A percentile compares a stretch with the other conserved stretches of the same genome.
phyloP scores from a whole-genome alignment of 1,140 invertebrate genomes.

The Sesamia nonagrioides region DNA sequence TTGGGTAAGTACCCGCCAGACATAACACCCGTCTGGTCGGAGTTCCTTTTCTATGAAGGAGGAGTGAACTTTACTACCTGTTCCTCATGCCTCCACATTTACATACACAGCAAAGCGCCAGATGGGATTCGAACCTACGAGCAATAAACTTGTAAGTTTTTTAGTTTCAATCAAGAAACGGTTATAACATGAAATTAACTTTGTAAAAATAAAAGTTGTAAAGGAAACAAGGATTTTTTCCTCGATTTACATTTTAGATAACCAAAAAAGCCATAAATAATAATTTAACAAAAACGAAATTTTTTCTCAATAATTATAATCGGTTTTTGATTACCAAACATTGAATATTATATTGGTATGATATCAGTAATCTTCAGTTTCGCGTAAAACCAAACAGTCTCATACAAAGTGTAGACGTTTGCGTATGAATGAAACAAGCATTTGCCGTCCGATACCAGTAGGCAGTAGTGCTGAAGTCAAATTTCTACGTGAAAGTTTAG shows the following conservation, averaged over 20 bases:
- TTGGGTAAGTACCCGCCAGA: no score
- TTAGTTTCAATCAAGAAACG: no score
- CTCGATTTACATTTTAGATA: conserved; percentile 24
- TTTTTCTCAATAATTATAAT: conserved; percentile 31
- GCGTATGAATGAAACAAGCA: conserved; percentile 8
- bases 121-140: no score
- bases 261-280: conserved; percentile 1
- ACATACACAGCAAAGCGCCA: no score
- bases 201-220: neutral
- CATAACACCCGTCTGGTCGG: no score
- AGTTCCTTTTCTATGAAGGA: no score
- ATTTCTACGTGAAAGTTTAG: neutral
- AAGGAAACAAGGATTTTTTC: neutral
- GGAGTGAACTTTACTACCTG: no score
- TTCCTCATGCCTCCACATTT: no score
- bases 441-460: neutral
- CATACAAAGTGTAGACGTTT: neutral
- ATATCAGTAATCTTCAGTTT: conserved; percentile 16
- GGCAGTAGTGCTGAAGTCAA: no score
- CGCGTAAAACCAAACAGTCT: neutral
- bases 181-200: no score
- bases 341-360: conserved; percentile 31
- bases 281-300: neutral
- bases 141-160: no score
- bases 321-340: conserved; percentile 28